Base-by-base conservation (phyloP, 2,888 invertebrate genomes). In the Apeira syringaria region DNA sequence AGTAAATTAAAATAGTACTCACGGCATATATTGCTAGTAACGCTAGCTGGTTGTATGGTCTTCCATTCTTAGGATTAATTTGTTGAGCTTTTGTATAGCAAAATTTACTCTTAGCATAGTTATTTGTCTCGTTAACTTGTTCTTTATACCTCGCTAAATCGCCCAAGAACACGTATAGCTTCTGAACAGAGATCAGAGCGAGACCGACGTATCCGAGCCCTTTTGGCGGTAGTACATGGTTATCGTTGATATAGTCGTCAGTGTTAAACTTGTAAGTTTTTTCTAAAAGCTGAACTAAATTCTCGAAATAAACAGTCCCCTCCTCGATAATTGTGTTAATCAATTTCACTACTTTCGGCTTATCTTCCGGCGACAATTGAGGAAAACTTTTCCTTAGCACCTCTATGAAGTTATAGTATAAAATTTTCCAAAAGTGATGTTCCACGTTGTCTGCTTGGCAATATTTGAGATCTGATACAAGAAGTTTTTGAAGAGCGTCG, bases 41-140 rank as follows among this genome's bases (percentile, higher is more conserved):
- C 12, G 98, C 99, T 59, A 99, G 85, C 77, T 99, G 98, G 80
- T 98, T 97, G 75, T 98, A 99, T 0, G 98, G 97, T 56, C 96
- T 92, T 34, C 98, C 98, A 88, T 98, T 98, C 80, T 97, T 96
- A 5, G 99, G 98, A 83, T 98, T 96, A 26, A 98, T 93, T 80
- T 96, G 95, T 73, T 97, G 96, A 6, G 99, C 98, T 86, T 97
- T 97, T 47, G 96, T 93, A 75, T 99, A 99, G 94, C 96, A 98
- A 66, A 95, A 93, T 72, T 90, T 90, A 70, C 90, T 90, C 66
- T 90, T 90, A 26, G 95, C 95, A 74, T 94, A 97, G 84, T 96
- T 96, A 41, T 93, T 91, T 0, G 94, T 94, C 67, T 95, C 95
- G 59, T 94, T 94, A 26, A 94, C 94, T 82, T 96, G 95, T 71